Evolutionary conservation across 2,797 vertebrate species (phyloP), one percentile per base, ranked within the genome.

Genomic region (Urocyon cinereoargenteus): DNA sequence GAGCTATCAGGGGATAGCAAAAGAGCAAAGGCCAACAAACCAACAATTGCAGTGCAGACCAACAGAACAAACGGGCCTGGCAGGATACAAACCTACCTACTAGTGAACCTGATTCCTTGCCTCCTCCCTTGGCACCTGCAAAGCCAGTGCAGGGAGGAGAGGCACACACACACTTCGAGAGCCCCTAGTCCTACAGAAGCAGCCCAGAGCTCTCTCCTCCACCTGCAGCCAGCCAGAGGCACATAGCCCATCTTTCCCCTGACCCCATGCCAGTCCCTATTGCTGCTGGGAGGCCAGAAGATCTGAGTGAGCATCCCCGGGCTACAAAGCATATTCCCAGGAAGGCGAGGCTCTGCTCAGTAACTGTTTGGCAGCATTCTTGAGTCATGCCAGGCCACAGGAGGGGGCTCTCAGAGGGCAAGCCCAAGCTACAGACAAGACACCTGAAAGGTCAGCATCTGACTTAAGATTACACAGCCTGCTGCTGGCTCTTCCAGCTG

Each of bases 1-100:
- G 93, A 97, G 92, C 93, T 75, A 95, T 91, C 88, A 96, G 75
- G 89, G 78, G 97, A 98, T 45, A 96, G 97, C 61, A 93, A 97
- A 98, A 98, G 97, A 96, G 84, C 86, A 97, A 51, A 91, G 82
- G 78, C 84, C 90, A 78, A 62, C 70, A 64, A 64, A 92, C 51
- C 24, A 64, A 45, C 26, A 40, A 72, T 2, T 6, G 12, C 77
- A 88, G 84, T 91, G 51, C 70, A 79, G 78, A 83, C 1, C 3
- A 55, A 18, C 31, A 78, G 72, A 51, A 73, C 96, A 96, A 95
- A 97, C 87, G 94, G 97, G 94, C 88, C 95, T 83, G 84, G 90
- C 0, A 36, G 97, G 93, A 97, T 97, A 84, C 78, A 77, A 28
- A 5, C 86, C 53, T 2, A 0, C 21, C 1, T 89, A 73, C 95